Evolutionary conservation across 2,113 vertebrate genomes (phyloP).

Genomic region (Rhinoderma darwinii): DNA sequence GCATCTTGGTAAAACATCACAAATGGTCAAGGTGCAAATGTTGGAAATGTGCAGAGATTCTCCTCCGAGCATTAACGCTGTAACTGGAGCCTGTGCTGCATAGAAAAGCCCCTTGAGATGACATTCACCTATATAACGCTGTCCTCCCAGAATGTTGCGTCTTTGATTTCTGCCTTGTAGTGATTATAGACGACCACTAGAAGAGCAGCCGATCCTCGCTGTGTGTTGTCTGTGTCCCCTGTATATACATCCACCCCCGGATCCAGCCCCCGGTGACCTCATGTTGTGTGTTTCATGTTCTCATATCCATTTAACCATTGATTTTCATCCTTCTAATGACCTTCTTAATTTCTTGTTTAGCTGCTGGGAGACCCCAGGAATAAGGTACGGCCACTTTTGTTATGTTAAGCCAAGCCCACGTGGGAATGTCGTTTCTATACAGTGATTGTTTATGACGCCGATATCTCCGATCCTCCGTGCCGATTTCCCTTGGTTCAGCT

Average conservation of each 20-base stretch:
- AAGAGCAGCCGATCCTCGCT: background rate
- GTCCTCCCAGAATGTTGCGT: background rate
- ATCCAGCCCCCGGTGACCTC: conserved; percentile 7
- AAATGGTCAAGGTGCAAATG: background rate
- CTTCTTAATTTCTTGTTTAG: conserved; percentile 68
- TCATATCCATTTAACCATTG: conserved; percentile 12
- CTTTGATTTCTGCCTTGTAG: conserved; percentile 2
- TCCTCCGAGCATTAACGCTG: no score
- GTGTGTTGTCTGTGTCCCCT: conserved; percentile 18
- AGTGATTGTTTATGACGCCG: background rate
- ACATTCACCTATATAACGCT: no score
- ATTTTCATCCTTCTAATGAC: conserved; percentile 35
- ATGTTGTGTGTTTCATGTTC: background rate
- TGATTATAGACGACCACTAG: background rate
- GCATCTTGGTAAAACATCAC: background rate
- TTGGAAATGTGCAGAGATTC: no score
- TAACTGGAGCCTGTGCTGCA: no score
- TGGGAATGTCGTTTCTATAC: background rate
- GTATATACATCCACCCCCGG: background rate
- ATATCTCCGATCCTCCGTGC: background rate
- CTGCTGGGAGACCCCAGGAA: conserved; percentile 99
- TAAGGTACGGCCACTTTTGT: conserved; percentile 85
- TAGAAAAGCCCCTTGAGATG: no score
- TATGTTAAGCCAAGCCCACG: background rate
- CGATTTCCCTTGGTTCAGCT: no score